phyloP scores from a whole-genome alignment of 2,888 invertebrate species.

The Plutella xylostella region DNA sequence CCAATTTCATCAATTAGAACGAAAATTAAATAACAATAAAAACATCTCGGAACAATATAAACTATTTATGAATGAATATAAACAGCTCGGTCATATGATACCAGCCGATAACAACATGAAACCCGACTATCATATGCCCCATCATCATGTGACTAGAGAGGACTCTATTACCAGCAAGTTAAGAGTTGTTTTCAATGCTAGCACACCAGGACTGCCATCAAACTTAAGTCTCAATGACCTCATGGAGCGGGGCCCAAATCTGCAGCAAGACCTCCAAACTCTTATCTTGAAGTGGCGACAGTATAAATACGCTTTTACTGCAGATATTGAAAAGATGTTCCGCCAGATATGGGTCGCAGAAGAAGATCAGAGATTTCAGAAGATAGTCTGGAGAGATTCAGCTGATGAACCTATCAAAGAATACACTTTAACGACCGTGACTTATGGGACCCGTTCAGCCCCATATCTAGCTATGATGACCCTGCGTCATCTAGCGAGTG shows the following conservation, averaged over 20 bases:
- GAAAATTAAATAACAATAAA: constrained; percentile 9
- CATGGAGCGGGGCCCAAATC: constrained; percentile 5
- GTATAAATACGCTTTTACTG: too few species aligned
- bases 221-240: constrained; percentile 7
- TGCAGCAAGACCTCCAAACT: constrained; percentile 2
- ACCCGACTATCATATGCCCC: background rate
- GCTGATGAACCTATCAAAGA: background rate
- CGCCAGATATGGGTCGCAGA: too few species aligned
- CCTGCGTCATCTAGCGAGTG: background rate
- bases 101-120: constrained; percentile 10
- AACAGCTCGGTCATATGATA: constrained; percentile 12
- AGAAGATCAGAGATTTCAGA: background rate
- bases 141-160: background rate
- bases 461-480: constrained; percentile 5
- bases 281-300: too few species aligned
- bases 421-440: constrained; percentile 1
- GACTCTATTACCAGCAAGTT: background rate
- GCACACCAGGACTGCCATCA: constrained; percentile 4
- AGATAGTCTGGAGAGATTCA: constrained; percentile 5
- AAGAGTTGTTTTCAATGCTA: constrained; percentile 7
- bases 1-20: constrained; percentile 18
- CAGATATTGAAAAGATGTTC: too few species aligned
- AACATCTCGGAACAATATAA: constrained; percentile 13
- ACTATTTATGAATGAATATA: constrained; percentile 14
- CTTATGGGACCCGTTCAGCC: constrained; percentile 1